Percentiles rank a stretch among this genome's conserved stretches.
Conservation (phyloP, 2,888 invertebrate genomes). For the Thecophora atra region DNA sequence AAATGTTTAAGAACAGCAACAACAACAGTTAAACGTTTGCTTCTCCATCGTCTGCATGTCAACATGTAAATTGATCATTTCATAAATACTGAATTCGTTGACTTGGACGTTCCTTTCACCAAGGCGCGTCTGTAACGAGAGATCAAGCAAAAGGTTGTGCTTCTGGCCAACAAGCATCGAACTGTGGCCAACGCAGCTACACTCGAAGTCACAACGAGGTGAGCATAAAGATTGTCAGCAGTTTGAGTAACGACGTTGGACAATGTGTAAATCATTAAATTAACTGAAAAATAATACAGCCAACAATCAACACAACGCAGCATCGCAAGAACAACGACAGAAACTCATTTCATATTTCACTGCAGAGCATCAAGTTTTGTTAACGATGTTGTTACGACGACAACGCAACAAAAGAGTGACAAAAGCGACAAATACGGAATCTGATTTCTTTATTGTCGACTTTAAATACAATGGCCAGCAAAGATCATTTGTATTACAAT, state of each 20-base stretch:
- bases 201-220: constrained; percentile 27
- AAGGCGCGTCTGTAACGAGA: constrained; percentile 20
- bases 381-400: not conserved
- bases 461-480: not conserved
- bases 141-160: not conserved
- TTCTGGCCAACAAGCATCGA: not conserved
- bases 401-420: not conserved
- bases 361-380: too few relatives aligned
- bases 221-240: not conserved
- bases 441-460: too few relatives aligned
- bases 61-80: constrained; percentile 11
- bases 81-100: not conserved
- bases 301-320: too few relatives aligned
- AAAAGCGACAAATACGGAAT: not conserved
- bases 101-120: constrained; percentile 19
- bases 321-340: too few relatives aligned
- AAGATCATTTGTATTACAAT: not conserved
- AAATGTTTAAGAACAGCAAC: not conserved
- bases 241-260: not conserved
- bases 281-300: constrained; percentile 18
- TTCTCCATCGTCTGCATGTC: not conserved
- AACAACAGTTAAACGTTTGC: not conserved
- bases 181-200: not conserved
- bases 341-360: too few relatives aligned
- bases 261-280: constrained; percentile 15